Conservation (phyloP, 2,113 vertebrate species). For the Callipepla squamata region DNA sequence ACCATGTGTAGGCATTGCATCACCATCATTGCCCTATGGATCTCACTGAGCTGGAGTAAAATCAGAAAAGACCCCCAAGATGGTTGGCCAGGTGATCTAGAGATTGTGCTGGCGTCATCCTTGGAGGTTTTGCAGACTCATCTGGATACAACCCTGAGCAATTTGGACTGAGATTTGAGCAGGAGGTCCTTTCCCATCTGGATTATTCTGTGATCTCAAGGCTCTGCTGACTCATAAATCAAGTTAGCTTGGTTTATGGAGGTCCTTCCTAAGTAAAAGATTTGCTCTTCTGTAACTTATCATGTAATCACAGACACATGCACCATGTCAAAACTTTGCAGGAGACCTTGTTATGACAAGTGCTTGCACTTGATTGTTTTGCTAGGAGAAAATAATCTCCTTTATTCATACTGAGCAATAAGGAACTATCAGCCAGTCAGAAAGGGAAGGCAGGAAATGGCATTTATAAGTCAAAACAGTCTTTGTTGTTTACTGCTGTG, state of each 20-base stretch:
- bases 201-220: not conserved
- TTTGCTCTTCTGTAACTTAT: not conserved
- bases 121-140: not conserved
- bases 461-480: not conserved
- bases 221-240: not conserved
- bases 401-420: not conserved
- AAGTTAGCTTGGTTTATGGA: not conserved
- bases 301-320: not conserved
- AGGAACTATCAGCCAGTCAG: not conserved
- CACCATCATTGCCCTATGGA: not conserved
- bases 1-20: accelerated
- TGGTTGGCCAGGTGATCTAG: not conserved
- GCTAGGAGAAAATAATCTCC: not conserved
- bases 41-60: accelerated
- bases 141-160: not conserved
- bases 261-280: not conserved
- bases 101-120: accelerated
- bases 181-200: not conserved
- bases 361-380: not conserved
- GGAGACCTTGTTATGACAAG: not conserved
- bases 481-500: not conserved
- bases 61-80: not conserved
- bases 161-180: accelerated
- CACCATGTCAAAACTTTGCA: not conserved
- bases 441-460: not conserved